Base-by-base conservation (phyloP, 2,797 vertebrate genomes). In the Poeciliopsis turneri region DNA sequence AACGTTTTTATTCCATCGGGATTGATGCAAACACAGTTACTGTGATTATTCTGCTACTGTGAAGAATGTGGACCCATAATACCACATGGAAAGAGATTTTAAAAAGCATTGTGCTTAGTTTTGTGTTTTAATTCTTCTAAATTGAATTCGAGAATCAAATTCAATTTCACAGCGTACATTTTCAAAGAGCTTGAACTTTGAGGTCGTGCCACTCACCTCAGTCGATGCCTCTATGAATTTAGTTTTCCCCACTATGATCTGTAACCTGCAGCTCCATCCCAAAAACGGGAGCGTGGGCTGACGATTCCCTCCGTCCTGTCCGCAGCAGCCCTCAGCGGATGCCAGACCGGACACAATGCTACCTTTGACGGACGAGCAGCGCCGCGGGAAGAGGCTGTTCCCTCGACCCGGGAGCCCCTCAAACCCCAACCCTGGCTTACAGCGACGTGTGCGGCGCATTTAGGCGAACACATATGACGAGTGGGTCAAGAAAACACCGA, bases 261-360 rank as follows among this genome's bases (percentile, higher is more conserved):
- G 33, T 30, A 30, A 68, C 74, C 43, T 46, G 39, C 57, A 39
- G 51, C 28, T 46, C 45, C 64, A 74, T 51, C 76, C 72, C 10
- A 4, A 4, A 4, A 5, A 6, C 16, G 51, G 64, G 23, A 46
- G 72, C 39, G 57, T 0, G 57, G 28, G 77, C 75, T 74, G 73
- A 33, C 12, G 59, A 72, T 85, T 66, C 80, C 33, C 84, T 81
- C 82, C 86, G 89, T 87, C 81, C 86, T 10, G 87, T 66, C 89
- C 87, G 84, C 91, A 75, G 89, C 85, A 84, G 86, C 85, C 86
- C 81, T 75, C 82, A 15, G 85, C 85, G 76, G 87, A 84, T 74
- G 89, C 92, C 88, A 90, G 82, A 78, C 80, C 79, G 84, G 88
- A 92, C 82, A 96, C 95, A 96, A 95, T 93, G 93, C 91, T 68